Evolutionary conservation across 2,888 invertebrate species (phyloP).

Genomic region (Suillia variegata): DNA sequence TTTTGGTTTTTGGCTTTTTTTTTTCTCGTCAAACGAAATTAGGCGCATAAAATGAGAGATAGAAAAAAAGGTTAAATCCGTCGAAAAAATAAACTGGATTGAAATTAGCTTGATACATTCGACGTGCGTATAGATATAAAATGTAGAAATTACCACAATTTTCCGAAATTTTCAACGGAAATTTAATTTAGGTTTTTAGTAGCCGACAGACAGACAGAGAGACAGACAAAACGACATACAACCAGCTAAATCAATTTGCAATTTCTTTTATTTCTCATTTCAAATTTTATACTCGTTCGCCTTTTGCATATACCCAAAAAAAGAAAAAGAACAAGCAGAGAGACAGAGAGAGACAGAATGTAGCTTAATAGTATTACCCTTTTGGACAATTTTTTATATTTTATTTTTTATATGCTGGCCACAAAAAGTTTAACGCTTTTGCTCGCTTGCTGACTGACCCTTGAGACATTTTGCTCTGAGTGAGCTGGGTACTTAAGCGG

Average conservation of each 20-base stretch:
- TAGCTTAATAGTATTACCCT: too few relatives aligned
- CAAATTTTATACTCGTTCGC: neutral
- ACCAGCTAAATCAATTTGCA: conserved; percentile 31
- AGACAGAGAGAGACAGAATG: too few relatives aligned
- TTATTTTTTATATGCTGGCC: neutral
- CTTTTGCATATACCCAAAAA: too few relatives aligned
- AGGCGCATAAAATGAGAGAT: too few relatives aligned
- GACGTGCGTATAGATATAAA: neutral
- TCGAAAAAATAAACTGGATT: neutral
- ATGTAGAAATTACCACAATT: neutral
- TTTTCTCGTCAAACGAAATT: too few relatives aligned
- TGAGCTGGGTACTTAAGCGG: neutral
- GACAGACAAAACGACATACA: neutral
- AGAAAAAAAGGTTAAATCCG: neutral
- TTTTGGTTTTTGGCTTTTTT: too few relatives aligned
- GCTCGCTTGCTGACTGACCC: neutral
- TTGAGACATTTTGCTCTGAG: neutral
- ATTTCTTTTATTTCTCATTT: conserved; percentile 22
- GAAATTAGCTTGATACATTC: neutral
- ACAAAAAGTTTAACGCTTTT: neutral
- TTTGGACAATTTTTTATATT: neutral
- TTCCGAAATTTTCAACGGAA: conserved; percentile 2
- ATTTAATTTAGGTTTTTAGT: conserved; percentile 16
- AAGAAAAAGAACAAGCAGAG: too few relatives aligned
- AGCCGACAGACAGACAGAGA: conserved; percentile 17